Base-by-base conservation (phyloP, 2,797 vertebrate species). In the Halcyon badia region DNA sequence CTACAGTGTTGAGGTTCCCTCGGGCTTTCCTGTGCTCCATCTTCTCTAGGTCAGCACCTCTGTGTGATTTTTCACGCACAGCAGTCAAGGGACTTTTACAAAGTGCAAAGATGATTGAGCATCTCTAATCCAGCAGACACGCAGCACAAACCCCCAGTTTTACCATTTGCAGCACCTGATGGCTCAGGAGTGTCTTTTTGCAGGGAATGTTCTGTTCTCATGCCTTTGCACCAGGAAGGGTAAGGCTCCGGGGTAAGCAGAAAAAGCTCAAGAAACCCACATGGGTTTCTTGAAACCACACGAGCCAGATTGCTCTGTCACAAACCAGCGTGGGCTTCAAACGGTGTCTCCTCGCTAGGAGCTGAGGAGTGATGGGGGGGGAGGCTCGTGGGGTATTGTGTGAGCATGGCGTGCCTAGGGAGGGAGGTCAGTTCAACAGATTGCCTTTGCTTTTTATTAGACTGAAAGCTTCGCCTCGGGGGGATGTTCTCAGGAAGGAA, bases 401-500 rank as follows among this genome's bases (percentile, higher is more conserved):
- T 21, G 69, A 28, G 70, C 24, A 2, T 3, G 10, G 11, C 37
- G 37, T 52, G 84, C 77, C 41, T 6, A 2, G 10, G 62, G 22
- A 68, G 18, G 26, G 25, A 9, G 2, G 31, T 20, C 83, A 16
- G 35, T 11, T 66, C 71, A 46, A 46, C 82, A 51, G 21, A 57
- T 41, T 91, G 72, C 79, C 75, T 91, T 6, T 70, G 82, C 6
- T 93, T 75, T 94, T 94, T 57, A 73, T 93, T 70, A 70, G 60
- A 62, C 18, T 85, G 62, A 83, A 85, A 96, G 69, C 96, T 75
- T 58, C 64, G 76, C 25, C 92, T 72, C 1, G 1, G 33, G 79
- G 90, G 68, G 14, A 78, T 86, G 92, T 90, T 94, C 76, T 86
- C 60, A 81, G 94, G 83, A 93, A 93, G 76, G 60, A 17, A 18